Conservation (phyloP, 2,888 invertebrate species). For the Drosophila fulvimacula region DNA sequence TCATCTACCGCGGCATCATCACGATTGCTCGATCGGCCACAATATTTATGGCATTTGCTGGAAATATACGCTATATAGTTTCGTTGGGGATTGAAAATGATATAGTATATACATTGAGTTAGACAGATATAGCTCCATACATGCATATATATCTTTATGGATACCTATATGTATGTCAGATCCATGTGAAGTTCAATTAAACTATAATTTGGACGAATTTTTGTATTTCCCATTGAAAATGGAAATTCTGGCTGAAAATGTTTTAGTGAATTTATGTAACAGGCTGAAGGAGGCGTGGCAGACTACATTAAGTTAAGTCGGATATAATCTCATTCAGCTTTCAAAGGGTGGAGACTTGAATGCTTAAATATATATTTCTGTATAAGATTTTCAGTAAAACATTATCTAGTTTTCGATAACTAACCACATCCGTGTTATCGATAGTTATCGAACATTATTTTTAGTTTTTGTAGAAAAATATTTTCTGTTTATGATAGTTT, state of each 20-base stretch:
- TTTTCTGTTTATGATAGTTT: too few species aligned
- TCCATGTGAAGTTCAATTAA: background rate
- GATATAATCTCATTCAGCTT: too few species aligned
- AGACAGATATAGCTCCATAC: background rate
- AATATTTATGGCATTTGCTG: conserved; percentile 71
- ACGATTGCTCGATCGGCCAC: conserved; percentile 25
- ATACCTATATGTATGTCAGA: too few species aligned
- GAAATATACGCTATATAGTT: conserved; percentile 36
- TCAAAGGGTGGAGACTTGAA: too few species aligned
- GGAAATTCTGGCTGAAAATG: background rate
- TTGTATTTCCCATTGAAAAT: background rate
- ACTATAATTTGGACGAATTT: background rate
- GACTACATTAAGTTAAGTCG: too few species aligned
- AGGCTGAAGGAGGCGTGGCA: too few species aligned
- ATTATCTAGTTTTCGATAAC: too few species aligned
- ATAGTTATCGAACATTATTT: too few species aligned
- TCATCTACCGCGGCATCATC: conserved; percentile 1
- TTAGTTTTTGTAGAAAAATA: too few species aligned
- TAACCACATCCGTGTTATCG: too few species aligned
- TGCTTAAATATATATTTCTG: too few species aligned
- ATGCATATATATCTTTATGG: background rate
- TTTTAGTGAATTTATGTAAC: background rate
- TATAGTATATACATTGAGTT: background rate
- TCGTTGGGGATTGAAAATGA: background rate
- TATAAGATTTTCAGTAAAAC: too few species aligned